Evolutionary conservation across 2,888 invertebrate species (phyloP), one percentile per base, ranked within the genome.

Genomic region (Caenorhabditis japonica): DNA sequence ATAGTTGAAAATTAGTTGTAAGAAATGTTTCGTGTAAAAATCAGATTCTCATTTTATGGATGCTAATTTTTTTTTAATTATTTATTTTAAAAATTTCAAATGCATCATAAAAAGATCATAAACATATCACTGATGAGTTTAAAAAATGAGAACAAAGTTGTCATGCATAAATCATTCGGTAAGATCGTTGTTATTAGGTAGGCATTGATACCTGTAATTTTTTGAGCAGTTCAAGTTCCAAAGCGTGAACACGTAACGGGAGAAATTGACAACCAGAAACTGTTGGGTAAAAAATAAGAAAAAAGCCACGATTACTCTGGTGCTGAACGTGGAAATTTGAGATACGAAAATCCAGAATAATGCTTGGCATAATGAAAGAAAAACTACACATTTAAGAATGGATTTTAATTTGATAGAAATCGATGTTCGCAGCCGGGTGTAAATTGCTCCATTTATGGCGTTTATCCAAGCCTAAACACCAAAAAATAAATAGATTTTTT

Each of bases 281-380:
- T 71, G 71, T 34, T 71, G 71, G 41, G 53, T 36, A 41, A 61
- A 15, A 38, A 73, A 44, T 15, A 43, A 53, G 23, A 61, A n/a
- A 15, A 61, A 46, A 3, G 56, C 41, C 8, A 46, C 8, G 12
- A 68, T 38, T 25, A 46, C 49, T 56, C 73, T 56, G 7, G 43
- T 60, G 23, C 46, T 56, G 27, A 73, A 73, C 17, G 41, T 33
- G 5, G 66, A 21, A n/a, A 66, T 52, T 36, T 60, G 36, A 17
- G 41, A 33, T n/a, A 68, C 15, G n/a, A 68, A 36, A 15, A 66
- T 12, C 56, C 61, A 73, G 34, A 44, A 66, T 0, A 55, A 15
- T 0, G 52, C 51, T 17, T 56, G 55, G 23, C 33, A 33, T 1
- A 61, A n/a, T 19, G 58, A 43, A 7, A 46, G 43, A 21, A 56